Conservation (phyloP, 2,113 vertebrate species). For the Amazona guildingii region DNA sequence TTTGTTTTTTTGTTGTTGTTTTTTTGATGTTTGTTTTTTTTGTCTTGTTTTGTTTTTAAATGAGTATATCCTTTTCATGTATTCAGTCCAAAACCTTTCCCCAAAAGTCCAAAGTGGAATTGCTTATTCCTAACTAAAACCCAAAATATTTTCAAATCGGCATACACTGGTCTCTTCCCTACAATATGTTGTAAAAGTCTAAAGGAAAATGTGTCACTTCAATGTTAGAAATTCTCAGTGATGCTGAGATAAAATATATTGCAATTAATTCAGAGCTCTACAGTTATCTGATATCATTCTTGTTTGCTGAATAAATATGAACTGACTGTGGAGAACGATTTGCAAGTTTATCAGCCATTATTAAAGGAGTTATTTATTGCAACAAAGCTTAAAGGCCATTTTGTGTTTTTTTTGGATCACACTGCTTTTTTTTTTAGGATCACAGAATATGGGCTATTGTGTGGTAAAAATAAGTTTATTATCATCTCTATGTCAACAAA, state of each 20-base stretch:
- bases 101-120: not conserved
- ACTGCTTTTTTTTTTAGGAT: not conserved
- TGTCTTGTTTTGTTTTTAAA: not conserved
- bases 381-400: constrained; percentile 49
- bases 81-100: not conserved
- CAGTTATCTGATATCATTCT: not conserved
- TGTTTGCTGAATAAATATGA: constrained; percentile 32
- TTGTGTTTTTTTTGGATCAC: constrained; percentile 6
- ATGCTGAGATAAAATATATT: not conserved
- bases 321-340: constrained; percentile 49
- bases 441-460: not conserved
- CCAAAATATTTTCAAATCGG: not conserved
- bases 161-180: not conserved
- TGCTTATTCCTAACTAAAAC: not conserved
- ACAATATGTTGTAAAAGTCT: not conserved
- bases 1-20: not conserved
- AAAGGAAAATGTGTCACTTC: not conserved
- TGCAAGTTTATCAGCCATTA: constrained; percentile 64
- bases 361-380: constrained; percentile 59
- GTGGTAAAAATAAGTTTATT: not conserved
- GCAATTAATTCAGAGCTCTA: not conserved
- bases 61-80: not conserved
- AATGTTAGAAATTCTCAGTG: not conserved
- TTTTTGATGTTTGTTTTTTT: not conserved
- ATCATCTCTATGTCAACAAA: not conserved